Percentiles rank a stretch among this genome's conserved stretches.
Conservation (phyloP, 2,113 vertebrate species). For the Actenoides lindsayi region DNA sequence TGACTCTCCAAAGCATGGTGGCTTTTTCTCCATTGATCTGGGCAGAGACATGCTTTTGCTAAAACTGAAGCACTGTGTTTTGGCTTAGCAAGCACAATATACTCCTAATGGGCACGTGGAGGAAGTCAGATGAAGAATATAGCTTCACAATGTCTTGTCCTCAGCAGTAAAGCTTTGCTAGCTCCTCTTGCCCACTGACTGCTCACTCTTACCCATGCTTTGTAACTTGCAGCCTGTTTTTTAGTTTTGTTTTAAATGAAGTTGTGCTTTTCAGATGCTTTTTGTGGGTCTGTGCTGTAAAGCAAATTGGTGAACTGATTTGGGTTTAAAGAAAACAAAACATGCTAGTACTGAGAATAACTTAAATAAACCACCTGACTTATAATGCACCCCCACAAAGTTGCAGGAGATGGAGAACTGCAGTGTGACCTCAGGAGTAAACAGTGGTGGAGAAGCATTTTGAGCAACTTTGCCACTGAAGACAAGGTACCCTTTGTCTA, state of each 20-base stretch:
- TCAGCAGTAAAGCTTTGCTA: background rate
- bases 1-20: background rate
- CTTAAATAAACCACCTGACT: background rate
- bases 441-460: background rate
- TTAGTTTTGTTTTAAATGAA: background rate
- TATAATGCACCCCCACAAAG: background rate
- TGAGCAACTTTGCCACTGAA: background rate
- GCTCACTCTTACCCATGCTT: background rate
- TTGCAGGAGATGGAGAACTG: background rate
- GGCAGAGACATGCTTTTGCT: background rate
- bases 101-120: background rate
- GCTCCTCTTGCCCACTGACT: background rate
- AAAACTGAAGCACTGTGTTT: background rate
- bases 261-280: background rate
- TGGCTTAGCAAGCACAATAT: background rate
- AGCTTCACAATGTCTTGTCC: background rate
- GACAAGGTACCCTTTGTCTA: background rate
- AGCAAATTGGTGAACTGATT: background rate
- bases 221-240: background rate
- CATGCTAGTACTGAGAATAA: background rate
- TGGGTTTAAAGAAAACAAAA: background rate
- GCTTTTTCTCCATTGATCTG: background rate
- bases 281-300: background rate
- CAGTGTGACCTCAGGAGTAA: background rate
- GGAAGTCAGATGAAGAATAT: background rate